Base-by-base conservation (phyloP, 1,140 invertebrate genomes). In the Protaetia brevitarsis region DNA sequence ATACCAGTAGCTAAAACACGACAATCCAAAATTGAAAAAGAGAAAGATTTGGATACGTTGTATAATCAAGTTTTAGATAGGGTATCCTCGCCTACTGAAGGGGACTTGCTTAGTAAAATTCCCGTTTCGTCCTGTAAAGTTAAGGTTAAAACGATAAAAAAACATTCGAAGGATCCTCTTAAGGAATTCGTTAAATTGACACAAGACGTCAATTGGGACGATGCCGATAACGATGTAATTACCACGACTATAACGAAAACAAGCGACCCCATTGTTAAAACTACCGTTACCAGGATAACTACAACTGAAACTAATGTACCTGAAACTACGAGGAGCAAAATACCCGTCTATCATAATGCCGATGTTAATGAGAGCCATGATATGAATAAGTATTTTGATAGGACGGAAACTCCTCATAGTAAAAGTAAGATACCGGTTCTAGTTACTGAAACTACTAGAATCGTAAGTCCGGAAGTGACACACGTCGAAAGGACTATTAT, bases 341-440 rank as follows among this genome's bases (percentile, higher is more conserved):
- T 73, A 36, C 75, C 75, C 2, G 58, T 71, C 2, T 64, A 68
- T 19, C 31, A 70, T 23, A 56, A 56, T n/a, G 68, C 67, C 16
- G 31, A 31, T 31, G 10, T 62, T n/a, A 31, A 62, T 1, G 2
- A 13, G 2, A 21, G 16, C 21, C 5, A 6, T n/a, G 61, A 59
- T 34, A 10, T n/a, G 4, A 19, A 34, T 8, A 10, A 51, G 13
- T 1, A 8, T 3, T 2, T 36, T 11, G 30, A 58, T 29, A 60
- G 13, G 6, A 65, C 28, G 31, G 59, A 66, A 45, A 66, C 41
- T 8, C 60, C 28, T 8, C 27, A 60, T 26, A 58, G 70, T 3
- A 81, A 79, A 63, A 81, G 78, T 67, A 80, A 81, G 74, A 83
- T 82, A 64, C 80, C 81, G 0, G 68, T 81, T n/a, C 76, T 80